Evolutionary conservation across 2,797 vertebrate genomes (phyloP).

Genomic region (Crypturellus tataupa): DNA sequence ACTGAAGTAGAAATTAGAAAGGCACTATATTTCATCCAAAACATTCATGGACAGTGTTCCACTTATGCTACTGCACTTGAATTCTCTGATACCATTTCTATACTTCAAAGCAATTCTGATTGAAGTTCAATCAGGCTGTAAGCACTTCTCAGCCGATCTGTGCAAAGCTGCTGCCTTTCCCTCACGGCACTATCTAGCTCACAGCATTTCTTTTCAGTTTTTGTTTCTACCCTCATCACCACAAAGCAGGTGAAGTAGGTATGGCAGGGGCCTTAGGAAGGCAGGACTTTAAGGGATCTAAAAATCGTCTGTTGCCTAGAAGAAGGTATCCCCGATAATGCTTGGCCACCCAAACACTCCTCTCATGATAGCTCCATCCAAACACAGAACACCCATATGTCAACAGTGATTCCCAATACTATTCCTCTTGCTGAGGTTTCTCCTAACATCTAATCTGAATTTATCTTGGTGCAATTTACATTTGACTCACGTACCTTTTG

Average conservation of each 20-base stretch:
- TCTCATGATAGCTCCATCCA: not conserved
- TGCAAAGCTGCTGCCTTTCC: not conserved
- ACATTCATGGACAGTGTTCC: not conserved
- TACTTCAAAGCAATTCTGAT: not conserved
- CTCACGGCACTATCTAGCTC: not conserved
- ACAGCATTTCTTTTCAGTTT: too few relatives aligned
- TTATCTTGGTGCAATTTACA: not conserved
- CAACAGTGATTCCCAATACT: not conserved
- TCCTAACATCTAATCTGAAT: accelerated
- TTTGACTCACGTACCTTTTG: not conserved
- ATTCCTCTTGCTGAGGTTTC: not conserved
- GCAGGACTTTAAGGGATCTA: not conserved
- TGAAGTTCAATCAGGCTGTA: not conserved
- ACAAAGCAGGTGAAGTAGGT: not conserved
- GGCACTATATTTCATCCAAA: accelerated
- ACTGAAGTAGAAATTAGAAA: not conserved
- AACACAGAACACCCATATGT: accelerated
- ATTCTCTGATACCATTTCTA: not conserved
- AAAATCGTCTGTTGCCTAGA: not conserved
- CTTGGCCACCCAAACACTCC: not conserved
- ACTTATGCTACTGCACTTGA: accelerated
- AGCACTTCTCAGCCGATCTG: not conserved
- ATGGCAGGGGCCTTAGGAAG: not conserved
- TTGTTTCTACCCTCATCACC: not conserved
- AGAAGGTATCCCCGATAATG: not conserved